A percentile compares a stretch with the other conserved stretches of the same genome.
phyloP scores from a whole-genome alignment of 2,888 invertebrate species.

The Stegophylla sp. region DNA sequence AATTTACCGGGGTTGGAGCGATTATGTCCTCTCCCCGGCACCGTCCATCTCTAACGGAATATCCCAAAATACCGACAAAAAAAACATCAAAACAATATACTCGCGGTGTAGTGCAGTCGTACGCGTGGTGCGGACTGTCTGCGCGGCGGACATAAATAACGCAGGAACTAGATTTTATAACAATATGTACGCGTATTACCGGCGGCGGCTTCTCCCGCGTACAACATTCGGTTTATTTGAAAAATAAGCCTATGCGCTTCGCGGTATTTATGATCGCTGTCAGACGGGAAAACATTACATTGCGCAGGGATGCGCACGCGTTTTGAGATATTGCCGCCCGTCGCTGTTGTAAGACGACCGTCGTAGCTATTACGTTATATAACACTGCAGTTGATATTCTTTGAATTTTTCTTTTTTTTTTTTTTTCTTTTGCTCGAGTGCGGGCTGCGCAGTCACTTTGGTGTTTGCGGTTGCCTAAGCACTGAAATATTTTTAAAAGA shows the following conservation, averaged over 20 bases:
- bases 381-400: too few species aligned
- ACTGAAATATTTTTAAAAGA: neutral
- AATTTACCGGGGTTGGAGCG: too few species aligned
- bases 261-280: constrained; percentile 41
- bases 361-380: too few species aligned
- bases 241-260: constrained; percentile 29
- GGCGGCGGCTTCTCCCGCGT: neutral
- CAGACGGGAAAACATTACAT: constrained; percentile 19
- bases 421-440: too few species aligned
- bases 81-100: too few species aligned
- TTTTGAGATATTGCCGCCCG: constrained; percentile 37
- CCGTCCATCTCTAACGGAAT: too few species aligned
- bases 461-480: neutral
- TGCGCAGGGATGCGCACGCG: neutral
- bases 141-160: neutral
- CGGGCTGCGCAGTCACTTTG: neutral
- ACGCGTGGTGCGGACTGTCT: too few species aligned
- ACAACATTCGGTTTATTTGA: neutral
- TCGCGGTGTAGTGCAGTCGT: too few species aligned
- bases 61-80: too few species aligned
- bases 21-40: too few species aligned
- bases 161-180: neutral
- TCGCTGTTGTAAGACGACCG: neutral
- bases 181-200: too few species aligned
- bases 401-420: too few species aligned